Evolutionary conservation across 2,888 invertebrate genomes (phyloP), one percentile per base, ranked within the genome.

Genomic region (Enchytraeus crypticus): DNA sequence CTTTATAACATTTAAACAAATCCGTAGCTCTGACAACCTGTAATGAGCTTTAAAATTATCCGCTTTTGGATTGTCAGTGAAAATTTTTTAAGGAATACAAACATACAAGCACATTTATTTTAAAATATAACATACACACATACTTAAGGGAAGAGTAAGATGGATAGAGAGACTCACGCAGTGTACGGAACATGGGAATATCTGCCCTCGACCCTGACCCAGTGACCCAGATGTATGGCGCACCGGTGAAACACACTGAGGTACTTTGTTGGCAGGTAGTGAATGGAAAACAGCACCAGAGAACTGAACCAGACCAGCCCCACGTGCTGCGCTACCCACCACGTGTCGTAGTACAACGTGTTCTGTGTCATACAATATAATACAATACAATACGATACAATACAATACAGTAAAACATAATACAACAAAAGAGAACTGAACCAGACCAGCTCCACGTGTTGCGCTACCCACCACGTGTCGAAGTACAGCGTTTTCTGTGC

Each of bases 231-330:
- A 80, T 97, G 96, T 53, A 89, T 80, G 0, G 93, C 88, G 62
- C 92, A 88, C 71, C 90, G 84, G 78, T 97, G 96, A 64, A 95
- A 82, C 38, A 89, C 86, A 81, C 97, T 95, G 73, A 90, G 88
- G 76, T 90, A 90, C 66, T 83, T 82, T 5, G 86, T 81, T 33
- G 86, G 85, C 71, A 85, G 83, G 66, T 84, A 83, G 69, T 89
- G 88, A 4, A 85, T 83, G 1, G 86, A 83, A 72, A 88, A 86
- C 73, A 92, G 86, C 2, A 87, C 87, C 75, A 90, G 88, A 67
- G 89, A 86, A 45, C 90, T 88, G 63, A 90, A 80, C 85, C 90
- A 92, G 53, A 75, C 72, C 69, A 92, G 85, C 30, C 87, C 83
- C 14, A 88, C 85, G 75, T 95, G 91, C 75, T 90, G 89, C 0